phyloP scores from a whole-genome alignment of 2,113 vertebrate species.

The Marmota monax region DNA sequence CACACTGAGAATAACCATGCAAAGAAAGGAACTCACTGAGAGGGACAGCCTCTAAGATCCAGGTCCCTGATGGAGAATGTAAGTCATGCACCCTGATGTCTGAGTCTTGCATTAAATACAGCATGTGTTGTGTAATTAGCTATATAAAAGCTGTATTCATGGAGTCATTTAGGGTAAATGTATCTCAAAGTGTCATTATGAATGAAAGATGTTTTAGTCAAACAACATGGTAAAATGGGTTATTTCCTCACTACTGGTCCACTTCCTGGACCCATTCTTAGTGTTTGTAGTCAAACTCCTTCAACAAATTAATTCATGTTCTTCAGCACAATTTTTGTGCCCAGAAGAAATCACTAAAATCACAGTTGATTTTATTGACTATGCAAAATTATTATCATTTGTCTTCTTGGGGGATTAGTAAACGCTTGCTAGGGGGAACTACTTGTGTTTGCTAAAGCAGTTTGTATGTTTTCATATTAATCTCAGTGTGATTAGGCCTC shows the following conservation, averaged over 20 bases:
- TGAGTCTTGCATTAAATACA: slow-evolving; percentile 36
- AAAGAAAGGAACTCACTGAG: not conserved
- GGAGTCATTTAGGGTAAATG: not conserved
- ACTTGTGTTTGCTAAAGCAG: not conserved
- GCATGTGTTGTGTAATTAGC: slow-evolving; percentile 17
- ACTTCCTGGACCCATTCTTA: not conserved
- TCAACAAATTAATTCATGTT: not conserved
- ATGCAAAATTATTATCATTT: not conserved
- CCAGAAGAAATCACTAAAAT: not conserved
- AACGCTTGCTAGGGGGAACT: not conserved
- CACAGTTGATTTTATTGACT: not conserved
- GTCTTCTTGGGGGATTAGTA: not conserved
- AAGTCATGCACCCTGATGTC: not conserved
- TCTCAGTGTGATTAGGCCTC: not conserved
- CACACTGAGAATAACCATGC: not conserved
- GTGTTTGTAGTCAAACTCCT: not conserved
- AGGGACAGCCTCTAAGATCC: not conserved
- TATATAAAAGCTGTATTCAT: slow-evolving; percentile 27
- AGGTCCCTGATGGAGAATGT: no score
- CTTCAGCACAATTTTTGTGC: not conserved
- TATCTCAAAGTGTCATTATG: not conserved
- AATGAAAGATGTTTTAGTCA: not conserved
- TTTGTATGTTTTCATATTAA: not conserved
- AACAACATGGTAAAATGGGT: not conserved
- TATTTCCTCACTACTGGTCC: not conserved